Percentiles rank a stretch among this genome's conserved stretches.
These are phyloP conservation scores for Eurois occulta DNA, from an alignment of 2,888 invertebrate genomes.

Conservation along the genomic window DNA sequence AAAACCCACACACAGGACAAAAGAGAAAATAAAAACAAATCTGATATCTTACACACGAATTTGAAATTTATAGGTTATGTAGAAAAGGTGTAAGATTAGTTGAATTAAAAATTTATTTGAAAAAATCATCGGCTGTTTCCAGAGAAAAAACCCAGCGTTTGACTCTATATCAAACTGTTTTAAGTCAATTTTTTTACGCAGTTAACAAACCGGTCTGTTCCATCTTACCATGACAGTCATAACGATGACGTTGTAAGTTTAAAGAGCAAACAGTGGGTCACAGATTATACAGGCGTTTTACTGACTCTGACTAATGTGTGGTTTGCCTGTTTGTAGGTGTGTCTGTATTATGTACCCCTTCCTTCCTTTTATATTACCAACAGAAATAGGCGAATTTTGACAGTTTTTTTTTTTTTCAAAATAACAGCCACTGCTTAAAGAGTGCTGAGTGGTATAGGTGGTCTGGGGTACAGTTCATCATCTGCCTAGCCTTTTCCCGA, in stretches of 20 bases:
- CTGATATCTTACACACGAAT: too few species aligned
- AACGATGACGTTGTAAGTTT: not conserved
- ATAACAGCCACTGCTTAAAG: too few species aligned
- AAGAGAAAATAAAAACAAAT: too few species aligned
- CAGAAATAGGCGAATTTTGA: not conserved
- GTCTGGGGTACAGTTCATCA: not conserved
- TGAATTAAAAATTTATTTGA: too few species aligned
- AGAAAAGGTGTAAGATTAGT: not conserved
- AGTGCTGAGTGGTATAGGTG: not conserved
- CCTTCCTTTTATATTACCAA: not conserved
- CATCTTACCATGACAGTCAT: not conserved
- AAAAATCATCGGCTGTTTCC: constrained; percentile 6
- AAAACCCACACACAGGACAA: too few species aligned
- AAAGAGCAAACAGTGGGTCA: constrained; percentile 8
- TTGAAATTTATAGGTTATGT: too few species aligned
- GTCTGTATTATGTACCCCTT: not conserved
- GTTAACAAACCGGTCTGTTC: not conserved
- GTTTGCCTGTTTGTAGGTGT: constrained; percentile 4
- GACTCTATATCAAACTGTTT: constrained; percentile 13
- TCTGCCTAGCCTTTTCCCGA: too few species aligned
- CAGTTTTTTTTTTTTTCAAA: not conserved
- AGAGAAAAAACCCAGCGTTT: not conserved
- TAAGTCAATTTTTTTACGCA: constrained; percentile 29
- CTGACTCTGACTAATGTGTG: constrained; percentile 18
- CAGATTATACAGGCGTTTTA: constrained; percentile 17